Evolutionary conservation across 2,797 vertebrate species (phyloP).

Genomic region (Schizothorax lantsangensis): DNA sequence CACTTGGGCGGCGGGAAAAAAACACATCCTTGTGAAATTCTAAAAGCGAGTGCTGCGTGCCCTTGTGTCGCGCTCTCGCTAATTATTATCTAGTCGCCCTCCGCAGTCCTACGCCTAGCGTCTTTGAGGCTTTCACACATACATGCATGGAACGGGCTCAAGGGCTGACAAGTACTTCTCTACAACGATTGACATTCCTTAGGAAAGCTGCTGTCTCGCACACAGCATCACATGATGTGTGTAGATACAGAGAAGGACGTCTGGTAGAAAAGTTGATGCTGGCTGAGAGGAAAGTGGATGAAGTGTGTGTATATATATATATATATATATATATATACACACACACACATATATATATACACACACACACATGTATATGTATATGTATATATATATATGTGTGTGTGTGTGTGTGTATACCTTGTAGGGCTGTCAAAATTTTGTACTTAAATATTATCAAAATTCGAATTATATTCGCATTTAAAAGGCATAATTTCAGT

Average conservation of each 20-base stretch:
- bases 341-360: too few relatives aligned
- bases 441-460: too few relatives aligned
- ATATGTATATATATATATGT: too few relatives aligned
- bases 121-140: constrained; percentile 30
- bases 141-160: not conserved
- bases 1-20: not conserved
- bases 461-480: too few relatives aligned
- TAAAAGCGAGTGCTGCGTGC: not conserved
- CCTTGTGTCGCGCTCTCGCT: not conserved
- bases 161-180: constrained; percentile 29
- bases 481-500: too few relatives aligned
- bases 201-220: not conserved
- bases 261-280: not conserved
- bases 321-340: too few relatives aligned
- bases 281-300: not conserved
- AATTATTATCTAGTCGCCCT: constrained; percentile 43
- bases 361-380: too few relatives aligned
- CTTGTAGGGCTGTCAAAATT: too few relatives aligned
- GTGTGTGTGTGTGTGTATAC: too few relatives aligned
- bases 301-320: not conserved
- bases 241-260: not conserved
- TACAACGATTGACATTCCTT: not conserved
- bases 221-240: not conserved
- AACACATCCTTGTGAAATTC: constrained; percentile 42
- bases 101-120: not conserved